Percentiles rank a stretch among this genome's conserved stretches.
Evolutionary conservation across 1,140 invertebrate genomes (phyloP).

Genomic region (Aphelenchoides fujianensis): DNA sequence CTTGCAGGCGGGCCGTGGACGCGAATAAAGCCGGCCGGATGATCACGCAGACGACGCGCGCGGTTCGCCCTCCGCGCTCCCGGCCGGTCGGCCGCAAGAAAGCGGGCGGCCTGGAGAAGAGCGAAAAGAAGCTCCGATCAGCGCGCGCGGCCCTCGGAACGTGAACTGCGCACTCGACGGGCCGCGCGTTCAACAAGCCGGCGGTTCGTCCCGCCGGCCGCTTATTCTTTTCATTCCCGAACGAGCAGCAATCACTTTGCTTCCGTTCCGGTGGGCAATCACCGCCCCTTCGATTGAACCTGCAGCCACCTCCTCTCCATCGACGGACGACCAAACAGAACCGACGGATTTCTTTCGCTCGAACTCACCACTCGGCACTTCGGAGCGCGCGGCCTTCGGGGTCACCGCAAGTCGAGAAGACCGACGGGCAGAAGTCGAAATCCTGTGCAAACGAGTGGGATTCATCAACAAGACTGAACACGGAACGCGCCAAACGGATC

Average conservation of each 20-base stretch:
- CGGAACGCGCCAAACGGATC: not conserved
- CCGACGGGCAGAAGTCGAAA: not conserved
- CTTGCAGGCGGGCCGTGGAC: not conserved
- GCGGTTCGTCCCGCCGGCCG: not conserved
- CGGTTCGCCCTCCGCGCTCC: not conserved
- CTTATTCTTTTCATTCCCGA: not conserved
- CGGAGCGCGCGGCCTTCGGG: not conserved
- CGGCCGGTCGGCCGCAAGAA: not conserved
- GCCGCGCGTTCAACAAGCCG: not conserved
- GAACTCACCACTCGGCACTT: not conserved
- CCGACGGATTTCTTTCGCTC: not conserved
- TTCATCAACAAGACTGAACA: not conserved
- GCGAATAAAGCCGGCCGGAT: not conserved
- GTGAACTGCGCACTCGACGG: not conserved
- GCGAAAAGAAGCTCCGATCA: not conserved
- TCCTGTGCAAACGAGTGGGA: not conserved
- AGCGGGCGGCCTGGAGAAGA: not conserved
- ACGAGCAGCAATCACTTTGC: too few relatives aligned
- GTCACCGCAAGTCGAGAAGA: not conserved
- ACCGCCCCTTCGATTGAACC: not conserved
- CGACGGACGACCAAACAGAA: not conserved
- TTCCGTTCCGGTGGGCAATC: not conserved
- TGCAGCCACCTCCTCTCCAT: too few relatives aligned
- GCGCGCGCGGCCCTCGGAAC: not conserved
- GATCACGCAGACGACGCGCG: not conserved